phyloP scores from a whole-genome alignment of 2,113 vertebrate genomes.

The Oncorhynchus tshawytscha region DNA sequence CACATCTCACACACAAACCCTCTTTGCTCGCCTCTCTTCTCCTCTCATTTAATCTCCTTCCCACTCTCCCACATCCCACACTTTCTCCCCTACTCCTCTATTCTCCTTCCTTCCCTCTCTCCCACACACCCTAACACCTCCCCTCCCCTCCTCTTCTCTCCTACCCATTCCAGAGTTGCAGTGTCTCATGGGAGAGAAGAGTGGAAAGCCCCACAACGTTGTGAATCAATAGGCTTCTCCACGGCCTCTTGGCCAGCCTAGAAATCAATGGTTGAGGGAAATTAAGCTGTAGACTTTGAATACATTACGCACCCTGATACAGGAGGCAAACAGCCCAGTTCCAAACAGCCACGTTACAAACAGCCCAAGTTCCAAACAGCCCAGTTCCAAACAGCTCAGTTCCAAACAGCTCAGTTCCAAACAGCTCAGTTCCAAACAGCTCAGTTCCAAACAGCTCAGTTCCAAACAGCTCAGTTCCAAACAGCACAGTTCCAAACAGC shows the following conservation, averaged over 20 bases:
- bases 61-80: background rate
- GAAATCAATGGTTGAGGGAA: conserved; percentile 66
- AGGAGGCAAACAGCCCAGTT: conserved; percentile 35
- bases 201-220: conserved; percentile 25
- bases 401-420: conserved; percentile 15
- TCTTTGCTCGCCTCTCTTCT: background rate
- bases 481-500: conserved; percentile 14
- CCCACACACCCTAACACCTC: too few species aligned
- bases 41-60: too few species aligned
- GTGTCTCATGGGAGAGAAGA: conserved; percentile 28
- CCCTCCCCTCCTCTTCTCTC: background rate
- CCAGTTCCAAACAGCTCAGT: background rate
- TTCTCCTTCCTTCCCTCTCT: background rate
- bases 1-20: background rate
- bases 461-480: too few species aligned
- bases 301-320: conserved; percentile 53
- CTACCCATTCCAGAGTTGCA: conserved; percentile 1
- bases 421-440: background rate
- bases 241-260: conserved; percentile 42
- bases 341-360: background rate
- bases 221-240: conserved; percentile 64
- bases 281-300: conserved; percentile 67
- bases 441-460: background rate
- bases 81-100: background rate
- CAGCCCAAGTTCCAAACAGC: conserved; percentile 20